Evolutionary conservation across 2,888 invertebrate species (phyloP), one percentile per base, ranked within the genome.

Genomic region (Halictus ligatus): DNA sequence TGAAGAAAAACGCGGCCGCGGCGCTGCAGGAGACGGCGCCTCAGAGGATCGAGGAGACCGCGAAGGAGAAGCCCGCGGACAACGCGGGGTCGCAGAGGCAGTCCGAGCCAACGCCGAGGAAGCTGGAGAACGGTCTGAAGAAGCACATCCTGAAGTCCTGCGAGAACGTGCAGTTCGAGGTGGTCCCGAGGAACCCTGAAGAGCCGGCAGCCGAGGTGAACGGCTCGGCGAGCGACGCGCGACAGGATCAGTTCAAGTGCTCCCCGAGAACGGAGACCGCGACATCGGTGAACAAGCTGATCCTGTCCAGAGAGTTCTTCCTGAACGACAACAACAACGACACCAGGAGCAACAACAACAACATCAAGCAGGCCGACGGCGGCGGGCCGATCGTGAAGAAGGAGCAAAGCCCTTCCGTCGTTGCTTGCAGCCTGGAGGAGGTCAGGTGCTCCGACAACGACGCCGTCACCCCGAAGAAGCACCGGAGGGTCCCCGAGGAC

Each of bases 1-100:
- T 95, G 75, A 95, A 95, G 84, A 95, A 94, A 83, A 94, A 94
- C 58, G 94, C 94, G 40, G 94, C 92, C 0, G 94, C 94, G 1
- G 93, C 94, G 13, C 8, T 90, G 58, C 91, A 91, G 10, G 91
- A 91, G n/a, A 69, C 85, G 0, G 21, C 80, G 0, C 75, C 64
- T 2, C 88, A 78, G 40, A 92, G 78, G 46, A 29, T 79, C 35
- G 92, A 92, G 2, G 85, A 89, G 1, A 64, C 29, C 64, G 43
- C 80, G 0, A 85, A 85, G 7, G 87, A 91, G 7, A 94, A 94
- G 1, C 94, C 94, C 18, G 77, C 69, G 35, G 84, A 84, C n/a
- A 86, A 5, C 8, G 15, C 74, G 12, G 74, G 78, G 25, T 72
- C 83, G 40, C 87, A 85, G 6, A 89, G 84, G 3, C 76, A 83